phyloP scores from a whole-genome alignment of 2,113 vertebrate genomes.

The Syrmaticus mikado region DNA sequence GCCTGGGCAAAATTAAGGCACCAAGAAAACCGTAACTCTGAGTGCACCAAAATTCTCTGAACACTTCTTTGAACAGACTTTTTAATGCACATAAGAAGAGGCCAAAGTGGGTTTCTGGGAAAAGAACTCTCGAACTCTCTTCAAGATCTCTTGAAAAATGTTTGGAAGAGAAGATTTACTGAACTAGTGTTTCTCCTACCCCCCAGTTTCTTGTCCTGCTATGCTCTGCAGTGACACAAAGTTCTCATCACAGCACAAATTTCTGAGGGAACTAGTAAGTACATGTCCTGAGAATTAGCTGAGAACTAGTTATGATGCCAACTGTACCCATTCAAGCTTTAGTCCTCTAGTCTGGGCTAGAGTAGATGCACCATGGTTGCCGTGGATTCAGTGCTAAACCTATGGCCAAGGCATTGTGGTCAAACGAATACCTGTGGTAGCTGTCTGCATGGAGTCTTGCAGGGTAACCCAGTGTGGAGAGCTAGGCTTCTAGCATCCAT shows the following conservation, averaged over 20 bases:
- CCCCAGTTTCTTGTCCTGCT: neutral
- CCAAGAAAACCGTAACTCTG: rapidly evolving
- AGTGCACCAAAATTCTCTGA: neutral
- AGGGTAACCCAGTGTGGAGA: neutral
- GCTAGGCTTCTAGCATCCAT: neutral
- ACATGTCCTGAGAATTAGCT: neutral
- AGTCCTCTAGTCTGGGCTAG: neutral
- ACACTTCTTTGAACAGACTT: neutral
- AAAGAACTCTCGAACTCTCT: neutral
- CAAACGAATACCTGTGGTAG: neutral
- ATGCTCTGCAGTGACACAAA: neutral
- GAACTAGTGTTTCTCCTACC: neutral
- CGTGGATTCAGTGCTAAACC: neutral
- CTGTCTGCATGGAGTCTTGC: neutral
- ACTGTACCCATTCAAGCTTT: neutral
- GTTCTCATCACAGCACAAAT: neutral
- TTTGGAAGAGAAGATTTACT: neutral
- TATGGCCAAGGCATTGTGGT: neutral
- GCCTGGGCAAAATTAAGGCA: neutral
- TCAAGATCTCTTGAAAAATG: neutral
- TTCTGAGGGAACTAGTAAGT: neutral
- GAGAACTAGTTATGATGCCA: neutral
- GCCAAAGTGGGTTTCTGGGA: neutral
- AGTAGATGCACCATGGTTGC: neutral
- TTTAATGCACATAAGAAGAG: neutral